phyloP scores from a whole-genome alignment of 2,113 vertebrate species.

The Apteryx owenii region DNA sequence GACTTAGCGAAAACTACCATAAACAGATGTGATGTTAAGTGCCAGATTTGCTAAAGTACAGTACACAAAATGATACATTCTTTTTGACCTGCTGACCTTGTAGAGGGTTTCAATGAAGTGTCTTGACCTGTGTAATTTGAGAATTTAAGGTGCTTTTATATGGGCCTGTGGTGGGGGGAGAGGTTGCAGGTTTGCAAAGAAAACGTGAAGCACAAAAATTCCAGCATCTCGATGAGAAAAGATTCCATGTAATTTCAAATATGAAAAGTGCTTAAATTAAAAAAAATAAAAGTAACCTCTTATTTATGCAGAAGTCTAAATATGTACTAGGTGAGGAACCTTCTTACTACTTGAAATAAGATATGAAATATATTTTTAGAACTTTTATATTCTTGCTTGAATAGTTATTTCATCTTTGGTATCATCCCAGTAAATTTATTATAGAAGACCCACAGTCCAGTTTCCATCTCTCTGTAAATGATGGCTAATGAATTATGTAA shows the following conservation, averaged over 20 bases:
- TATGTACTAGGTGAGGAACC: conserved; percentile 45
- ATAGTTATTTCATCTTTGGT: not conserved
- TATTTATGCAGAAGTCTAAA: conserved; percentile 52
- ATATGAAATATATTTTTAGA: not conserved
- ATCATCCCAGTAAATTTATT: not conserved
- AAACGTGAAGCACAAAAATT: conserved; percentile 13
- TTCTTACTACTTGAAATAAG: conserved; percentile 11
- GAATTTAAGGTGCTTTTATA: not conserved
- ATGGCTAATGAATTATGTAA: not conserved
- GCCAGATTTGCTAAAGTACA: not conserved
- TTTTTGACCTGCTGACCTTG: not conserved
- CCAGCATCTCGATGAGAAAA: conserved; percentile 33
- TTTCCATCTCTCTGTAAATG: not conserved
- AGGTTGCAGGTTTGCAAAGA: conserved; percentile 1
- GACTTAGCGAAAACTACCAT: not conserved
- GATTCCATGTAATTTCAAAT: conserved; percentile 11
- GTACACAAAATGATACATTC: not conserved
- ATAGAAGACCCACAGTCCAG: not conserved
- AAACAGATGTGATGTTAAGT: not conserved
- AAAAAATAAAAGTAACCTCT: conserved; percentile 36
- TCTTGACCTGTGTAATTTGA: not conserved
- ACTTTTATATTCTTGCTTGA: not conserved
- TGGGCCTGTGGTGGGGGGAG: not conserved
- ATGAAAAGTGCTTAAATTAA: conserved; percentile 54
- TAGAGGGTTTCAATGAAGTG: not conserved